A percentile compares a stretch with the other conserved stretches of the same genome.
These are phyloP conservation scores for Aplochiton taeniatus DNA, from an alignment of 2,797 vertebrate species.

Conservation along the genomic window DNA sequence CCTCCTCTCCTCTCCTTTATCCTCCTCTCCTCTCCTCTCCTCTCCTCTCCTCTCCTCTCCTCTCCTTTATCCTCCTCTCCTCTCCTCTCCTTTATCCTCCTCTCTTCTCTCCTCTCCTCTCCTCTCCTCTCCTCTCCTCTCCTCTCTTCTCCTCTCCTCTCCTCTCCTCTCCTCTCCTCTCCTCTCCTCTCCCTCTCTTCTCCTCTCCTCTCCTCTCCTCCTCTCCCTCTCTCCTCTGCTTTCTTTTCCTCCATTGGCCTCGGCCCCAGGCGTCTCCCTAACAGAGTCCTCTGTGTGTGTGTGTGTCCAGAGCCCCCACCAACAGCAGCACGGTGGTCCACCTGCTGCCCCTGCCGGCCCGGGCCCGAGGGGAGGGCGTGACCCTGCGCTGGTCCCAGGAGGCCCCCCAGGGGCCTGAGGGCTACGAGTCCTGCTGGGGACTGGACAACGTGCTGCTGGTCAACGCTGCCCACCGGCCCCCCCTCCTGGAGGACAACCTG, in stretches of 20 bases:
- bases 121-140: neutral
- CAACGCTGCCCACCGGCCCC: conserved; percentile 87
- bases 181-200: too few species aligned
- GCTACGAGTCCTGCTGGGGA: conserved; percentile 97
- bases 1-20: too few species aligned
- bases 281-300: too few species aligned
- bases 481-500: conserved; percentile 91
- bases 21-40: too few species aligned
- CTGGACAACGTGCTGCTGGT: conserved; percentile 92
- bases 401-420: conserved; percentile 79
- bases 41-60: neutral
- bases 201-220: neutral
- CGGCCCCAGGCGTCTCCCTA: too few species aligned
- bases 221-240: conserved; percentile 29
- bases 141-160: neutral
- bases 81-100: conserved; percentile 22
- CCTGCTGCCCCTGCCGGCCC: conserved; percentile 86
- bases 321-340: conserved; percentile 93
- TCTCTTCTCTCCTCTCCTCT: neutral
- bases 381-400: conserved; percentile 94
- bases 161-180: neutral
- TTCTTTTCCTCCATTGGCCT: conserved; percentile 39
- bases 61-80: conserved; percentile 10
- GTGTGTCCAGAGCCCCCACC: conserved; percentile 83
- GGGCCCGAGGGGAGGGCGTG: conserved; percentile 80